These are phyloP conservation scores for Equus quagga DNA, from an alignment of 2,113 vertebrate genomes.

Conservation along the genomic window DNA sequence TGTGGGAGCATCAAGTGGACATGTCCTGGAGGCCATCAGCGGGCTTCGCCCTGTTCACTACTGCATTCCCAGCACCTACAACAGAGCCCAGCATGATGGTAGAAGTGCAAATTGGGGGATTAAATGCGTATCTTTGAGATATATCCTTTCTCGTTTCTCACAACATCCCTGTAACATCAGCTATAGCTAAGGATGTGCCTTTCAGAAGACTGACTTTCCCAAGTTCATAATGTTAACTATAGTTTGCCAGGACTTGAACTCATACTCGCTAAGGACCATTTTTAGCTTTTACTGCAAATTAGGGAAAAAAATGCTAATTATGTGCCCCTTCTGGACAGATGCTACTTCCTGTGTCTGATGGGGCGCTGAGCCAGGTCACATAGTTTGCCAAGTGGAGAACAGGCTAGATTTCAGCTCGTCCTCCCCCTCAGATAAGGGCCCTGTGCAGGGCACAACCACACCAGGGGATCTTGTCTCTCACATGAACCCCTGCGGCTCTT, in stretches of 20 bases:
- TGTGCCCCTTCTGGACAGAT: background rate
- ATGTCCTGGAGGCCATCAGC: background rate
- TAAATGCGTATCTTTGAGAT: background rate
- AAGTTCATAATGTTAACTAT: background rate
- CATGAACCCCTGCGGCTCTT: background rate
- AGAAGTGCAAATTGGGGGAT: background rate
- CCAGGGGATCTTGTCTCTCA: background rate
- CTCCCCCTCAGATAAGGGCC: background rate
- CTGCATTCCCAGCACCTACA: background rate
- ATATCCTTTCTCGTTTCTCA: background rate
- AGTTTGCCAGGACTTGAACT: background rate
- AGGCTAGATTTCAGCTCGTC: background rate
- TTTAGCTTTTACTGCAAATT: background rate
- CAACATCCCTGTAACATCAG: background rate
- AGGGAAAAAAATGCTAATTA: background rate
- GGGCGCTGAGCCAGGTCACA: no score
- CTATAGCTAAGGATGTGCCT: background rate
- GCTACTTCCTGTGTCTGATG: background rate
- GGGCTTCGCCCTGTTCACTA: background rate
- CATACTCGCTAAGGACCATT: background rate
- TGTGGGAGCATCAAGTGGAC: rapidly evolving
- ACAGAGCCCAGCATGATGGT: background rate
- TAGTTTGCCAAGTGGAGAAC: rapidly evolving
- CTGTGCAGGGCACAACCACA: rapidly evolving
- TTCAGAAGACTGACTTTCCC: background rate